Evolutionary conservation across 2,797 vertebrate genomes (phyloP), one percentile per base, ranked within the genome.

Genomic region (Xiphophorus birchmanni): DNA sequence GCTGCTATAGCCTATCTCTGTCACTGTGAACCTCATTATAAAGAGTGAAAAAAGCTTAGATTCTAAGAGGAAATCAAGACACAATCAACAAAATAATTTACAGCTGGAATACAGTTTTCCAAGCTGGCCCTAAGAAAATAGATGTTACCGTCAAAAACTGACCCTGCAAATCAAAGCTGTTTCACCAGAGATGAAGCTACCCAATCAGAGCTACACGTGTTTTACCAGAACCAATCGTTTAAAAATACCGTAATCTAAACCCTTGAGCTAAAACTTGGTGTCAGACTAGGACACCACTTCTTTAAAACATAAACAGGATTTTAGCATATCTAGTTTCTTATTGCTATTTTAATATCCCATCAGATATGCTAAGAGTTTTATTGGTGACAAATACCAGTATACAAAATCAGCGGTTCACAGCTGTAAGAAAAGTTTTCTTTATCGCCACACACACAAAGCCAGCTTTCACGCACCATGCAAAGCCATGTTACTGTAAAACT

Each of bases 371-470:
- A 58, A 78, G 40, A 40, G 15, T 35, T 77, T 80, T 82, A 21
- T 67, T 63, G 83, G 23, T 52, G 50, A 45, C 35, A 50, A 35
- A 80, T 77, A 71, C 71, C 79, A 60, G 2, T 78, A 26, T 5
- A 18, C 5, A 79, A 77, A 81, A 80, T 69, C 50, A 75, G 32
- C 35, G 35, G 79, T 75, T 73, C n/a, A 35, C 32, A 82, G 15
- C 75, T 45, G 42, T 7, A 1, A 69, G 17, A 76, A 77, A 40
- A 48, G 79, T 40, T 45, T 58, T 54, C 47, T 3, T 40, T 23
- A 69, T 23, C 21, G 42, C 76, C 76, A 40, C 40, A 2, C 74
- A 44, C 40, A 44, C 40, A 69, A 26, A 69, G 9, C 6, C 67
- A n/a, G 40, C 67, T 71, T 11, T 42, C n/a, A 60, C 1, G 5